These are phyloP conservation scores for Crotalus tigris DNA, from an alignment of 2,113 vertebrate genomes.

Conservation along the genomic window DNA sequence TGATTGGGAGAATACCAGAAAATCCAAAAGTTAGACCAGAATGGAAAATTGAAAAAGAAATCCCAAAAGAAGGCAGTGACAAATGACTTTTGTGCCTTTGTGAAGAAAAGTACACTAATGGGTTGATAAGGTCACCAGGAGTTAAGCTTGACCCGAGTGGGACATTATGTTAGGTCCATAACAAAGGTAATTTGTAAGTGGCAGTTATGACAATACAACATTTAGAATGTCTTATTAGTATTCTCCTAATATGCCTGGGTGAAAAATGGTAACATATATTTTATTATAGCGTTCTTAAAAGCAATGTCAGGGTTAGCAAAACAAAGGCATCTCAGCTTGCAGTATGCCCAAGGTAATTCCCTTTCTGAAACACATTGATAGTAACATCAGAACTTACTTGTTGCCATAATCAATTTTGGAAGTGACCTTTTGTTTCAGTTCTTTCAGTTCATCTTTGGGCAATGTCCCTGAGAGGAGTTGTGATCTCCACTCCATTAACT, in stretches of 20 bases:
- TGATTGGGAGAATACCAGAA: not conserved
- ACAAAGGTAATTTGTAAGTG: not conserved
- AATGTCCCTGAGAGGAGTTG: conserved; percentile 95
- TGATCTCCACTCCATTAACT: conserved; percentile 95
- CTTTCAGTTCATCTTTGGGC: conserved; percentile 94
- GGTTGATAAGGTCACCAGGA: not conserved
- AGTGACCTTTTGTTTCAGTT: conserved; percentile 97
- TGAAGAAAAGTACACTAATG: not conserved
- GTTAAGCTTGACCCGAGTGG: not conserved
- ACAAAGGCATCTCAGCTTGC: not conserved
- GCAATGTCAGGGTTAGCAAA: not conserved
- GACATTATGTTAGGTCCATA: not conserved
- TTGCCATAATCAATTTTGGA: conserved; percentile 98
- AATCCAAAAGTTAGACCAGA: not conserved
- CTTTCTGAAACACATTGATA: not conserved
- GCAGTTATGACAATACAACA: not conserved
- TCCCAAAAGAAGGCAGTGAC: not conserved
- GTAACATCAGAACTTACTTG: conserved; percentile 72
- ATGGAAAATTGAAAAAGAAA: not conserved
- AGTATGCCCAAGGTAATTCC: not conserved
- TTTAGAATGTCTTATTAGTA: not conserved
- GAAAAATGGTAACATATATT: not conserved
- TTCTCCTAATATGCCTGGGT: not conserved
- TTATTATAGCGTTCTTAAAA: not conserved
- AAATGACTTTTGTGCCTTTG: not conserved